Conservation (phyloP, 2,113 vertebrate species). For the Rhinogobius similis region DNA sequence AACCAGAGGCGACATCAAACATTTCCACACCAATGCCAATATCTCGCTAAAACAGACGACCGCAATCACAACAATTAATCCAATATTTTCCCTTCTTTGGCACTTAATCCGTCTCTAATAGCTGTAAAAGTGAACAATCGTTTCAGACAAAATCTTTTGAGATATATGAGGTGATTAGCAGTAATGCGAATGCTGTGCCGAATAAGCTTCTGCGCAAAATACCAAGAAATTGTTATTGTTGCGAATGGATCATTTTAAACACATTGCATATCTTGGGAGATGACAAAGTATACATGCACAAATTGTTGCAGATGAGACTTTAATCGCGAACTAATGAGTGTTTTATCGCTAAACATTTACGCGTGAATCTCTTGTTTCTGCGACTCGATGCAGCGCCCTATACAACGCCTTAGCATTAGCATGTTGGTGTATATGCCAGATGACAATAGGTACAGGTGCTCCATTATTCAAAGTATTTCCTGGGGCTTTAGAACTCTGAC, state of each 20-base stretch:
- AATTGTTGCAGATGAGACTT: constrained; percentile 56
- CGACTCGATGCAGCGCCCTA: background rate
- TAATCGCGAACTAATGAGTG: constrained; percentile 62
- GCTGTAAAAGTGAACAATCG: constrained; percentile 34
- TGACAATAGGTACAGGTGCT: constrained; percentile 66
- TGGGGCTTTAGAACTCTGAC: constrained; percentile 71
- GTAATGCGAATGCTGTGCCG: constrained; percentile 40
- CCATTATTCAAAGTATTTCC: constrained; percentile 75
- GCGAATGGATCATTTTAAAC: constrained; percentile 63
- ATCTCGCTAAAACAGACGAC: background rate
- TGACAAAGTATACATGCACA: constrained; percentile 46
- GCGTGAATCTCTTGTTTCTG: constrained; percentile 25
- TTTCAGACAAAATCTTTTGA: constrained; percentile 35
- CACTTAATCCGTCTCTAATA: constrained; percentile 11
- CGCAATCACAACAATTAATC: background rate
- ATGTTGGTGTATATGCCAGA: constrained; percentile 21
- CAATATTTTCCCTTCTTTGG: background rate
- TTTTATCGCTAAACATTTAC: constrained; percentile 31
- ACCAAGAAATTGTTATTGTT: constrained; percentile 37
- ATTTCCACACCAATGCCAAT: background rate
- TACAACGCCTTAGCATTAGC: constrained; percentile 25
- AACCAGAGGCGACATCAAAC: background rate
- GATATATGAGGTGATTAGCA: constrained; percentile 62
- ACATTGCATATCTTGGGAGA: constrained; percentile 43
- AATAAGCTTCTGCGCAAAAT: constrained; percentile 33